These are phyloP conservation scores for Drosophila austrosaltans DNA, from an alignment of 2,888 invertebrate genomes.

Conservation along the genomic window DNA sequence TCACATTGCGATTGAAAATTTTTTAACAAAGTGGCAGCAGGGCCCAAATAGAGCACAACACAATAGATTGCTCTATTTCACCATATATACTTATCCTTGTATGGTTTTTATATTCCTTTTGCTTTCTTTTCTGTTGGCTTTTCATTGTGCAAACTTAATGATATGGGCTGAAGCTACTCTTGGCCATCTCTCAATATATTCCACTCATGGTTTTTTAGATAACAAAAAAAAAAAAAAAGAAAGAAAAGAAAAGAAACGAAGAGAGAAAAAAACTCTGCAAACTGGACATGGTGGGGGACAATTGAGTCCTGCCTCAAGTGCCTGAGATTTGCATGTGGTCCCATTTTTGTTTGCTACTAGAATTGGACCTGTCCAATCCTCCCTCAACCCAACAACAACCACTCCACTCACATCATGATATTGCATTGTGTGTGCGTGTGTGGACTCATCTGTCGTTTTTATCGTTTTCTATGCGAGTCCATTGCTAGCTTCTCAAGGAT, in stretches of 20 bases:
- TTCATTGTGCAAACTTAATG: conserved; percentile 68
- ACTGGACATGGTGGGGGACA: conserved; percentile 11
- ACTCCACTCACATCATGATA: neutral
- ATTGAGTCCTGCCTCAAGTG: conserved; percentile 46
- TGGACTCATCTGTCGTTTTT: conserved; percentile 56
- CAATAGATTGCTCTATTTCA: conserved; percentile 51
- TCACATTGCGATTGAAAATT: conserved; percentile 60
- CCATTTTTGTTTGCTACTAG: conserved; percentile 52
- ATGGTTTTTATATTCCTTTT: conserved; percentile 48
- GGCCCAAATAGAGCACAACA: conserved; percentile 29
- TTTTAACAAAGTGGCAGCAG: conserved; percentile 61
- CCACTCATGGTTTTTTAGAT: conserved; percentile 23
- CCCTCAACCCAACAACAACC: conserved; percentile 17
- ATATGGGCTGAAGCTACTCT: conserved; percentile 59
- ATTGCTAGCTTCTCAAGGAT: conserved; percentile 41
- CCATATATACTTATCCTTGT: conserved; percentile 46
- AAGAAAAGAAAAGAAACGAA: neutral
- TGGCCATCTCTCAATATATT: conserved; percentile 49
- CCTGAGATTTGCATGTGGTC: conserved; percentile 61
- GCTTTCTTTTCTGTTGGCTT: conserved; percentile 25
- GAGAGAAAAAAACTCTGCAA: conserved; percentile 2
- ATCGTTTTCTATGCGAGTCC: conserved; percentile 52
- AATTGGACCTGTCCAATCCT: conserved; percentile 33
- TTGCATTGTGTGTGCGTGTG: conserved; percentile 25
- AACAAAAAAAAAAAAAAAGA: conserved; percentile 1